A percentile compares a stretch with the other conserved stretches of the same genome.
Evolutionary conservation across 1,140 invertebrate genomes (phyloP).

Genomic region (Anagrus nilaparvatae): DNA sequence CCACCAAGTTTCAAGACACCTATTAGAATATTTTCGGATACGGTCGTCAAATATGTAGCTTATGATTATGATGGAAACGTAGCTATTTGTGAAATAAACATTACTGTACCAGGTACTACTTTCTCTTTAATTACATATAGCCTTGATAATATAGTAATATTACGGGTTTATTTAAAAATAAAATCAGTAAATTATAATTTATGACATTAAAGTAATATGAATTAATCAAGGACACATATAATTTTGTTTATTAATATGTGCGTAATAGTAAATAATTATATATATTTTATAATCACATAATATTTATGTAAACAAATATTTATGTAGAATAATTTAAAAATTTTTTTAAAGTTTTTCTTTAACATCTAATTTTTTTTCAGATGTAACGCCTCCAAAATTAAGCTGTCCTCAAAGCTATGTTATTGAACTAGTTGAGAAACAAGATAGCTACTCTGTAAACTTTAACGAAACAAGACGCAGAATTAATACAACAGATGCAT

Average conservation of each 20-base stretch:
- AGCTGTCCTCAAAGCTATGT: conserved; percentile 94
- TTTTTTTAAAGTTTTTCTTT: background rate
- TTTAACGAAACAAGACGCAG: conserved; percentile 83
- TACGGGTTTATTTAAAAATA: too few relatives aligned
- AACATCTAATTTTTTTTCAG: conserved; percentile 40
- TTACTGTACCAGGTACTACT: conserved; percentile 78
- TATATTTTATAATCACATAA: conserved; percentile 2
- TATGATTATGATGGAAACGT: conserved; percentile 96
- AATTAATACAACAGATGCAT: conserved; percentile 82
- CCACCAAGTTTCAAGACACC: conserved; percentile 86
- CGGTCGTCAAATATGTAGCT: conserved; percentile 88
- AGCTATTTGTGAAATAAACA: conserved; percentile 92
- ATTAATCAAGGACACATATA: too few relatives aligned
- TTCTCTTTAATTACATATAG: too few relatives aligned
- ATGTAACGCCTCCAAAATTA: conserved; percentile 86
- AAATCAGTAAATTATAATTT: too few relatives aligned
- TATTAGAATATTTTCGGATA: conserved; percentile 79
- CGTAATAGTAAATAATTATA: background rate
- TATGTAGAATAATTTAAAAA: too few relatives aligned
- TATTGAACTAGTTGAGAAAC: conserved; percentile 80
- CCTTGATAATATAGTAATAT: too few relatives aligned
- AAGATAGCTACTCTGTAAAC: conserved; percentile 82
- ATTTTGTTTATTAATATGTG: background rate
- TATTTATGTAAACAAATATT: conserved; percentile 3
- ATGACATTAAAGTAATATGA: too few relatives aligned